phyloP scores from a whole-genome alignment of 2,888 invertebrate species.

The Blomia tropicalis region DNA sequence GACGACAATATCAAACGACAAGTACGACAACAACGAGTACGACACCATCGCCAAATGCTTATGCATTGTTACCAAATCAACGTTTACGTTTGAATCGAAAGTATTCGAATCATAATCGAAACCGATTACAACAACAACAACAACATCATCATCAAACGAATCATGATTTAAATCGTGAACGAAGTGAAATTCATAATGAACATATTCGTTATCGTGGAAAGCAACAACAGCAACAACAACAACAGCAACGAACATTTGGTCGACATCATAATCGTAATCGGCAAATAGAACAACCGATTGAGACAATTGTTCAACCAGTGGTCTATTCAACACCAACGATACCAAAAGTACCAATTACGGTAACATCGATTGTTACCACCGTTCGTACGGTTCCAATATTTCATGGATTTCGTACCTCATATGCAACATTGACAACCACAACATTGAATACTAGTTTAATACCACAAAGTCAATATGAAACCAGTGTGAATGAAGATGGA shows the following conservation, averaged over 20 bases:
- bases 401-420: conserved; percentile 31
- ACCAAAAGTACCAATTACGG: conserved; percentile 29
- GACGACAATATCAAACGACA: not conserved
- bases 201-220: not conserved
- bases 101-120: conserved; percentile 11
- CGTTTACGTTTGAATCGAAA: conserved; percentile 19
- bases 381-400: conserved; percentile 31
- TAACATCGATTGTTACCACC: conserved; percentile 31
- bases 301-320: not conserved
- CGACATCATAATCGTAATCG: not conserved
- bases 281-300: not conserved
- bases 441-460: conserved; percentile 30
- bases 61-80: conserved; percentile 18
- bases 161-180: conserved; percentile 1
- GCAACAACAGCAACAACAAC: not conserved
- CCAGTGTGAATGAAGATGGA: conserved; percentile 27
- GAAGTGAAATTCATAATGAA: conserved; percentile 8
- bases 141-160: not conserved
- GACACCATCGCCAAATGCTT: conserved; percentile 10
- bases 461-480: conserved; percentile 29
- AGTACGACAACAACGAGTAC: conserved; percentile 19
- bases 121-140: not conserved
- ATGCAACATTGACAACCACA: conserved; percentile 31
- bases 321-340: conserved; percentile 4
- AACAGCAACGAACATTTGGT: not conserved